Evolutionary conservation across 2,888 invertebrate species (phyloP), one percentile per base, ranked within the genome.

Genomic region (Drosophila gaucha): DNA sequence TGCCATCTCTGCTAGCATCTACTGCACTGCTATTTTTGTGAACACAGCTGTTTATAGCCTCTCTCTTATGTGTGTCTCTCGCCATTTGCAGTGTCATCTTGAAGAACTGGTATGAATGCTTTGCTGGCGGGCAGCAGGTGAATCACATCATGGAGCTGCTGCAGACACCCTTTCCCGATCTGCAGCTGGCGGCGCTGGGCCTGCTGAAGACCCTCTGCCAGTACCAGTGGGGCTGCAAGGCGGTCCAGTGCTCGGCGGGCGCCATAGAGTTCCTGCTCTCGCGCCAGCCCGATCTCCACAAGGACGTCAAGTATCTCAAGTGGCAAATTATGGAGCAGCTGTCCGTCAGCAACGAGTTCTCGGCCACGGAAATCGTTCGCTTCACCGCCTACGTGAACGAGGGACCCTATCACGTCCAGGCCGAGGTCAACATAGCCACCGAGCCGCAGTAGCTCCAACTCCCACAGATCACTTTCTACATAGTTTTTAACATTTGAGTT

Each of bases 91-190:
- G 94, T 44, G 85, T 92, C 1, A 90, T 95, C 2, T 93, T 94
- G 0, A 93, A 94, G 72, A 91, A 92, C 18, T 96, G 96, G 96
- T 96, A 94, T 85, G 89, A 90, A 14, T 82, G 90, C 12, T 90
- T 95, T 6, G 86, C 89, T 12, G 90, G 84, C 0, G 82, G 82
- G 0, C 93, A 95, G 89, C 94, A 94, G 59, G 90, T 94, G 36
- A 91, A 97, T 35, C 92, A 94, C 86, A 89, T 92, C 0, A 73
- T 90, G 76, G 87, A 92, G 2, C 92, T 95, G 38, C 94, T 95
- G 64, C 94, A 94, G 68, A 96, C 95, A 91, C 97, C 98, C 6
- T 97, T 98, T 88, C 92, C 94, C 0, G 97, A 98, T 77, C 93
- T 97, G 14, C 94, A 95, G 87, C 89, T 94, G 59, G 94, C 95